Evolutionary conservation across 2,797 vertebrate genomes (phyloP).

Genomic region (Mormyrus proboscirostris): DNA sequence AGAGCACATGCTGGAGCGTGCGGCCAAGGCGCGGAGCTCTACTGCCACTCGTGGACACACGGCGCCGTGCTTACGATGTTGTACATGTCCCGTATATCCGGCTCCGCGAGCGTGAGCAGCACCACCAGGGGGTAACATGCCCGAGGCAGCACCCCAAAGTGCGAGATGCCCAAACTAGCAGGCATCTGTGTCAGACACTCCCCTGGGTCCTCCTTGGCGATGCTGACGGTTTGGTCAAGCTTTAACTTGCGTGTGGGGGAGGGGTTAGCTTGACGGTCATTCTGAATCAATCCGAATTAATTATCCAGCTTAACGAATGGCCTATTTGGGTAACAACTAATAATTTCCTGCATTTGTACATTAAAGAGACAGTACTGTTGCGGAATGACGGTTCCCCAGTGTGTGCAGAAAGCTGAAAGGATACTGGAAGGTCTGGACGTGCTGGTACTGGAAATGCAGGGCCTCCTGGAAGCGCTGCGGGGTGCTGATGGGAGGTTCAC

Average conservation of each 20-base stretch:
- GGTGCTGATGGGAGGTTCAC: slow-evolving; percentile 61
- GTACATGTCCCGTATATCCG: slow-evolving; percentile 66
- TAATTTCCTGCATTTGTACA: background rate
- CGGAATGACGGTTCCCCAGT: background rate
- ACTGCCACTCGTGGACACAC: background rate
- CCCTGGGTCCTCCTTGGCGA: slow-evolving; percentile 60
- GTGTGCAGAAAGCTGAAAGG: slow-evolving; percentile 65
- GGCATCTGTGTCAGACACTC: slow-evolving; percentile 69
- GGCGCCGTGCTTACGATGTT: slow-evolving; percentile 72
- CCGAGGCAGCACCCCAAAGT: slow-evolving; percentile 81
- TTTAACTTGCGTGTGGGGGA: background rate
- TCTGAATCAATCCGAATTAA: background rate
- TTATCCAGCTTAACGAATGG: background rate
- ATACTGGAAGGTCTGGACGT: slow-evolving; percentile 79
- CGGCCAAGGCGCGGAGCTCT: background rate
- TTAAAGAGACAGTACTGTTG: background rate
- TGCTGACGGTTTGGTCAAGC: slow-evolving; percentile 56
- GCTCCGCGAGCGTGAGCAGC: slow-evolving; percentile 72
- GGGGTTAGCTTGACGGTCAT: background rate
- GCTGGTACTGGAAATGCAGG: slow-evolving; percentile 60
- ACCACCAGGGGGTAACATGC: slow-evolving; percentile 77
- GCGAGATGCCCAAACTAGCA: slow-evolving; percentile 56
- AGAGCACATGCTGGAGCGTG: background rate
- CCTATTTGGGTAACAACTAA: background rate
- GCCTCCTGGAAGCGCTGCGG: slow-evolving; percentile 68